These are phyloP conservation scores for Phoenicopterus ruber DNA, from an alignment of 2,113 vertebrate species.

Conservation along the genomic window DNA sequence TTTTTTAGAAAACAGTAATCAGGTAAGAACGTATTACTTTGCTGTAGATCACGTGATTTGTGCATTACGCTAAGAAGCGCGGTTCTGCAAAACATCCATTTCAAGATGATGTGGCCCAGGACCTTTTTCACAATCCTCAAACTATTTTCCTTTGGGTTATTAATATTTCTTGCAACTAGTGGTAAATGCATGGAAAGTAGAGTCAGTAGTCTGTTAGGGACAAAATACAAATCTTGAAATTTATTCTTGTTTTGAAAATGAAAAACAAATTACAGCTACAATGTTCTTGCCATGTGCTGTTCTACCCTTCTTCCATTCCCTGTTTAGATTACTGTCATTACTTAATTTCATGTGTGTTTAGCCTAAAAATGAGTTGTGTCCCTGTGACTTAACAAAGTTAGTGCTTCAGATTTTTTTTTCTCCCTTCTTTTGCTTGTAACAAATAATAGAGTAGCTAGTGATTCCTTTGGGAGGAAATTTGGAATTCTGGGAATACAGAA, in stretches of 20 bases:
- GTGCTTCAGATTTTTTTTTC: not conserved
- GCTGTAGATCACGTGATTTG: not conserved
- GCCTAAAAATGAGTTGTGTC: not conserved
- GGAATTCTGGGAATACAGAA: not conserved
- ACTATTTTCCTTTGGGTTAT: not conserved
- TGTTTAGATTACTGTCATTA: not conserved
- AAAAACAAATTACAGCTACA: not conserved
- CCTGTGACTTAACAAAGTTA: not conserved
- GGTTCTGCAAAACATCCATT: not conserved
- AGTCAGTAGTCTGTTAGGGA: not conserved
- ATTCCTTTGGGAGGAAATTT: not conserved
- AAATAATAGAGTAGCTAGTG: not conserved
- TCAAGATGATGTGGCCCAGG: not conserved
- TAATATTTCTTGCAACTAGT: not conserved
- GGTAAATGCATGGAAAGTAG: not conserved
- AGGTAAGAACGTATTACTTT: not conserved
- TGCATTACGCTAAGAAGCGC: not conserved
- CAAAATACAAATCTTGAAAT: not conserved
- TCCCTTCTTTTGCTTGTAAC: not conserved
- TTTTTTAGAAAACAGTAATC: not conserved
- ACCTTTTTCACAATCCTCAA: not conserved
- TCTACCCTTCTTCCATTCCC: not conserved
- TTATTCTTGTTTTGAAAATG: not conserved
- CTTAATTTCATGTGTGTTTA: not conserved
- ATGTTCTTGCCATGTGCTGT: not conserved